Conservation (phyloP, 2,888 invertebrate genomes). For the Dichetophora obliterata region DNA sequence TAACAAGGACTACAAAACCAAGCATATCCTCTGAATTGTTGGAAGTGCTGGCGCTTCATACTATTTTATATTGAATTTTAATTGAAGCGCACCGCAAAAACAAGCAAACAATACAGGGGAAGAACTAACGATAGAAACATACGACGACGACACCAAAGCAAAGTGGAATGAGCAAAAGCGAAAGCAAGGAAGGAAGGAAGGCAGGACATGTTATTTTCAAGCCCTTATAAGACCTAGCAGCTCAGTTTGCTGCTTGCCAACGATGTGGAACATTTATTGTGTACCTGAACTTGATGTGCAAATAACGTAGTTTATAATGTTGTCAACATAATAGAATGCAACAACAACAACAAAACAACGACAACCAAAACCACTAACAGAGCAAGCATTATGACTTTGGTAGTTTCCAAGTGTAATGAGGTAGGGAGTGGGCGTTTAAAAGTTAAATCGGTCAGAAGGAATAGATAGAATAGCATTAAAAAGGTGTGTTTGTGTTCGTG, state of each 20-base stretch:
- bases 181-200: background rate
- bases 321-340: conserved; percentile 7
- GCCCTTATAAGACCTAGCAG: no score
- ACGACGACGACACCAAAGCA: background rate
- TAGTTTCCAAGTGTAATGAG: background rate
- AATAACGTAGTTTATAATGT: conserved; percentile 19
- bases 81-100: conserved; percentile 20
- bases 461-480: background rate
- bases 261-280: conserved; percentile 18
- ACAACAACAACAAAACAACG: background rate
- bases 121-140: no score
- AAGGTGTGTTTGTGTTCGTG: conserved; percentile 26
- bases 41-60: conserved; percentile 53
- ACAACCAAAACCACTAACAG: conserved; percentile 1
- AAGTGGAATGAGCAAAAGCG: background rate
- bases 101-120: background rate
- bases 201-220: no score
- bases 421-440: background rate
- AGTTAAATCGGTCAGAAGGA: conserved; percentile 13
- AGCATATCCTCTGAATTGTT: conserved; percentile 51
- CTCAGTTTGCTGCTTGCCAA: background rate
- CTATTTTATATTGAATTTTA: conserved; percentile 27
- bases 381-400: background rate
- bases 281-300: conserved; percentile 46
- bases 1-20: background rate